Conservation (phyloP, 2,113 vertebrate genomes). For the Uria lomvia region DNA sequence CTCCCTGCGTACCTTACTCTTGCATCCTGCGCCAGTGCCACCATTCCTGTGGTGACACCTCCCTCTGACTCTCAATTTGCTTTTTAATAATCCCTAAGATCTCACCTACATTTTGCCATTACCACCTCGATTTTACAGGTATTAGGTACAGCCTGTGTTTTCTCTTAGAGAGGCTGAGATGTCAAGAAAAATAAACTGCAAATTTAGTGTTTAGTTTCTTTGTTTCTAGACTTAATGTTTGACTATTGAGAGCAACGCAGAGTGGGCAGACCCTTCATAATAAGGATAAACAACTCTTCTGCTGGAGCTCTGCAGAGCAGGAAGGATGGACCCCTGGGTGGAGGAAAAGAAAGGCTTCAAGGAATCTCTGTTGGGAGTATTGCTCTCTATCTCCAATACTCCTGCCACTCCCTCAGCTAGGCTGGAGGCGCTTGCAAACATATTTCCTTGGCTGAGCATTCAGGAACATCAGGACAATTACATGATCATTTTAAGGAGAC, state of each 20-base stretch:
- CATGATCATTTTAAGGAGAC: not conserved
- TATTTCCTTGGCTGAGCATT: not conserved
- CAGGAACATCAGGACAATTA: not conserved
- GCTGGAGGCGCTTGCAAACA: not conserved
- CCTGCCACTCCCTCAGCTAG: not conserved
- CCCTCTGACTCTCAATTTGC: not conserved
- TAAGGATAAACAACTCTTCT: not conserved
- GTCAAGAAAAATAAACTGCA: not conserved
- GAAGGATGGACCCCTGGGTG: rapidly evolving
- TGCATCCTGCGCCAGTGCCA: not conserved
- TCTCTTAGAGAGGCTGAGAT: not conserved
- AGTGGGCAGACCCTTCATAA: not conserved
- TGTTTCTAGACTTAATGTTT: not conserved
- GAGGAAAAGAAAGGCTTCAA: not conserved
- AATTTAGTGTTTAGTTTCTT: not conserved
- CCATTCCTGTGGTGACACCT: not conserved
- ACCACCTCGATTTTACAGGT: not conserved
- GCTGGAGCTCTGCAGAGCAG: not conserved
- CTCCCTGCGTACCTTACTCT: not conserved
- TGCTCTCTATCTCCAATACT: not conserved
- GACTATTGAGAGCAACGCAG: not conserved
- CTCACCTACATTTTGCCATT: not conserved
- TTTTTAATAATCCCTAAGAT: not conserved
- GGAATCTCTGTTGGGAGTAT: not conserved
- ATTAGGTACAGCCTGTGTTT: not conserved